Base-by-base conservation (phyloP, 2,113 vertebrate genomes). In the Phycodurus eques region DNA sequence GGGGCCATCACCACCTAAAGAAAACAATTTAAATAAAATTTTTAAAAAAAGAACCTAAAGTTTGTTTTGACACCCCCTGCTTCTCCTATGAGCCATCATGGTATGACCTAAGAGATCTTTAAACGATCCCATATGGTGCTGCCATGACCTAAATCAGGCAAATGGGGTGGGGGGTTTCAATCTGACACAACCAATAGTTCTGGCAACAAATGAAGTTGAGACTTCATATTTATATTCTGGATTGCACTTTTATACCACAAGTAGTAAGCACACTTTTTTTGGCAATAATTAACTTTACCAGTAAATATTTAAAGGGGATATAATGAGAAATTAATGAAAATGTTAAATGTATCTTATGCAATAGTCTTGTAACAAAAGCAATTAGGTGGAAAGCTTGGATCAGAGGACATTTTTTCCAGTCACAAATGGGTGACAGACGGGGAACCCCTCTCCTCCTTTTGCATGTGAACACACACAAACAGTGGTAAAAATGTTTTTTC, bases 1-100 rank as follows among this genome's bases (percentile, higher is more conserved):
- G 98, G 98, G 62, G 98, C 97, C 98, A 99, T 99, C 83, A 99
- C 97, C 66, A 99, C 96, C 97, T 98, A 81, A 9, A 64, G 43
- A 76, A 77, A 78, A 69, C 46, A 4, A 51, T 43, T 5, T 11
- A 67, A 8, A 13, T 2, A 4, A n/a, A 43, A 14, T 3, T 3
- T 3, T 3, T 27, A 46, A 46, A 47, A 4, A 14, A 31, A 3
- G 3, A 72, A 47, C 69, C 83, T 79, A 83, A 63, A 42, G 59
- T 61, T 54, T 17, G 20, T 62, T 74, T 78, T 46, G 35, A 17
- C 31, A 27, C 42, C 56, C 42, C 42, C 5, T 22, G 42, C 51
- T 19, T 72, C 68, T 79, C 56, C 76, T 76, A 68, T 77, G 61
- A 81, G 59, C 60, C 75, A 80, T 71, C 70, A 77, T 65, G 53